Conservation (phyloP, 2,113 vertebrate genomes). For the Uropsilus gracilis region DNA sequence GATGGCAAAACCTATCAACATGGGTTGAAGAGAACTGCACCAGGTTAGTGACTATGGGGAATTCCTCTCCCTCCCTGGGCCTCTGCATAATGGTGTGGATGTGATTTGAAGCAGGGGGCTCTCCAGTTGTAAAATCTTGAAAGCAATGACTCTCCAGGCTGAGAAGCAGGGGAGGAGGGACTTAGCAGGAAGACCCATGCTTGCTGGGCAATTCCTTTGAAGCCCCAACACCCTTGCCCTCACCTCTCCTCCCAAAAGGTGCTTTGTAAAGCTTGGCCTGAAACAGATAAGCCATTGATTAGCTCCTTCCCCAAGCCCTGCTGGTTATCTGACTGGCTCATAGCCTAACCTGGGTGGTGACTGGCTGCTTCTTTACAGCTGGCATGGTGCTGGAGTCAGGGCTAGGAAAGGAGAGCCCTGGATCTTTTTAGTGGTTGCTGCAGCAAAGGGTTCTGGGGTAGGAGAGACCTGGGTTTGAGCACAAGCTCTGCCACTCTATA, state of each 20-base stretch:
- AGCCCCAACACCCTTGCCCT: not conserved
- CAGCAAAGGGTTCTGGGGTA: not conserved
- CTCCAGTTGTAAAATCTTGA: not conserved
- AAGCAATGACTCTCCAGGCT: not conserved
- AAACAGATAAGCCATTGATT: not conserved
- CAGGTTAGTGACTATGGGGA: not conserved
- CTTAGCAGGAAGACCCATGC: not conserved
- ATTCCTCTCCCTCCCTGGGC: not conserved
- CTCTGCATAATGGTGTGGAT: not conserved
- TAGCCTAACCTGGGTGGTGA: not conserved
- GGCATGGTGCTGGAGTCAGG: not conserved
- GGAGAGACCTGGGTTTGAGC: not conserved
- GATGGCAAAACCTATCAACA: not conserved
- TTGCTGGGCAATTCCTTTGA: not conserved
- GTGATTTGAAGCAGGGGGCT: not conserved
- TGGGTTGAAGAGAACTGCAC: not conserved
- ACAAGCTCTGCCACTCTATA: not conserved
- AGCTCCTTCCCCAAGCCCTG: not conserved
- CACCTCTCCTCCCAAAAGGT: not conserved
- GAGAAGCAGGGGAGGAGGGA: not conserved
- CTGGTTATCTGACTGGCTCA: not conserved
- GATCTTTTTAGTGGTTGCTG: not conserved
- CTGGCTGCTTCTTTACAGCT: not conserved
- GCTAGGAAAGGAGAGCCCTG: not conserved
- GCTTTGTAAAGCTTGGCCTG: constrained; percentile 18